Evolutionary conservation across 2,797 vertebrate species (phyloP).

Genomic region (Clarias fuscus): DNA sequence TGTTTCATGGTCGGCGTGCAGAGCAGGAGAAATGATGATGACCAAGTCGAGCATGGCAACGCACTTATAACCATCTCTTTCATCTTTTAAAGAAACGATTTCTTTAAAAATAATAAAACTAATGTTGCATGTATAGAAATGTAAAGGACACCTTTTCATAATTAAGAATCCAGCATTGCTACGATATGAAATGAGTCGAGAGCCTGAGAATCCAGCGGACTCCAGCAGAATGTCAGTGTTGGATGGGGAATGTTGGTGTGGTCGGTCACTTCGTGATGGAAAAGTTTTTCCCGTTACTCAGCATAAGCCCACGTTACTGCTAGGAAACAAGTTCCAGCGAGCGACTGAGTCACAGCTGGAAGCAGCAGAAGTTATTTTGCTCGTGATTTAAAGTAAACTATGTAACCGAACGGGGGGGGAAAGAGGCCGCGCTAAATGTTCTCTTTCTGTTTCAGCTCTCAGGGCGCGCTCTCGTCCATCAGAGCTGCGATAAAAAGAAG

Average conservation of each 20-base stretch:
- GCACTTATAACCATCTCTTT: too few relatives aligned
- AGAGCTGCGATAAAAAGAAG: conserved; percentile 94
- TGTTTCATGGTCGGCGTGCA: too few relatives aligned
- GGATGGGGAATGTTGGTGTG: conserved; percentile 18
- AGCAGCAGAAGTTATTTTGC: not conserved
- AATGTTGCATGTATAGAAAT: not conserved
- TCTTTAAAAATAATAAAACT: not conserved
- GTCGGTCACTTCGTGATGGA: conserved; percentile 5
- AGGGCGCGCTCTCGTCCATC: conserved; percentile 93
- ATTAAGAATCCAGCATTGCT: not conserved
- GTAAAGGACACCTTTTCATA: not conserved
- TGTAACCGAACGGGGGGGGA: not conserved
- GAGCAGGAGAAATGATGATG: too few relatives aligned
- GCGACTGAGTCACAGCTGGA: conserved; percentile 31
- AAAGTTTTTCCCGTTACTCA: conserved; percentile 13
- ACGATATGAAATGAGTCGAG: not conserved
- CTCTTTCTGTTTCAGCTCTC: conserved; percentile 67
- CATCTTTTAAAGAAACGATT: not conserved
- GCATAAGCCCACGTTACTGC: not conserved
- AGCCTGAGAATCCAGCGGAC: not conserved
- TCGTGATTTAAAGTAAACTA: not conserved
- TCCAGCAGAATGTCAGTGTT: not conserved
- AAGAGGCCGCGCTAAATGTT: not conserved
- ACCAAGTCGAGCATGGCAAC: too few relatives aligned
- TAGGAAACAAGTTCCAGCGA: conserved; percentile 29